Conservation (phyloP, 1,140 invertebrate species). For the Megalonaias nervosa region DNA sequence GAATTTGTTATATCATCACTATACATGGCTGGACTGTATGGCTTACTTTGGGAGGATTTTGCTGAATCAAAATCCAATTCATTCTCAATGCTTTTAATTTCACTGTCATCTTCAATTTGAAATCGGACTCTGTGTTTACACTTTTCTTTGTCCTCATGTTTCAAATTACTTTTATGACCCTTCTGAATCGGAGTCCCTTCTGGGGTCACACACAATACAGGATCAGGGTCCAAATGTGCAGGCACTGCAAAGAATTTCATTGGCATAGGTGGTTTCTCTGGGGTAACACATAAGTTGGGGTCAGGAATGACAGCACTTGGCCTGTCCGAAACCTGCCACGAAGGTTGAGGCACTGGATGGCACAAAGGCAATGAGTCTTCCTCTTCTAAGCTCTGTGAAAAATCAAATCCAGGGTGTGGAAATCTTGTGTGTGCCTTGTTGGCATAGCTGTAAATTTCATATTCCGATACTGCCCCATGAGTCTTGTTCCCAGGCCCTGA, state of each 20-base stretch:
- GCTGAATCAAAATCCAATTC: conserved; percentile 1
- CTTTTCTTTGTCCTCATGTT: conserved; percentile 17
- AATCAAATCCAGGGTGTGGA: conserved; percentile 30
- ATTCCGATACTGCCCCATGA: conserved; percentile 38
- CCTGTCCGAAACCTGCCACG: not conserved
- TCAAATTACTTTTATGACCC: conserved; percentile 12
- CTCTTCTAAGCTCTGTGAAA: conserved; percentile 29
- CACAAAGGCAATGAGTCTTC: conserved; percentile 29
- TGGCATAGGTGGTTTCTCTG: too few relatives aligned
- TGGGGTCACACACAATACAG: conserved; percentile 38
- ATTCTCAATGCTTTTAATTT: conserved; percentile 2
- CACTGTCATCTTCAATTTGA: conserved; percentile 39
- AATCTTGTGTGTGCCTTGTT: conserved; percentile 30
- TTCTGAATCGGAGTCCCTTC: conserved; percentile 13
- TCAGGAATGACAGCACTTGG: too few relatives aligned
- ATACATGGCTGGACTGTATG: conserved; percentile 41
- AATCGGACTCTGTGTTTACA: conserved; percentile 49
- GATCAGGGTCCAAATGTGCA: conserved; percentile 4
- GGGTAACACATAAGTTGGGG: too few relatives aligned
- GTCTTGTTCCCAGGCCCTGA: not conserved
- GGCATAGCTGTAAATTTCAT: conserved; percentile 22
- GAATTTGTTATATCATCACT: conserved; percentile 26
- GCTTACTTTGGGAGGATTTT: conserved; percentile 21
- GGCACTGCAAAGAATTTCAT: too few relatives aligned
- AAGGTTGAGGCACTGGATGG: conserved; percentile 17